Evolutionary conservation across 2,888 invertebrate species (phyloP).

Genomic region (Ypsolopha sequella): DNA sequence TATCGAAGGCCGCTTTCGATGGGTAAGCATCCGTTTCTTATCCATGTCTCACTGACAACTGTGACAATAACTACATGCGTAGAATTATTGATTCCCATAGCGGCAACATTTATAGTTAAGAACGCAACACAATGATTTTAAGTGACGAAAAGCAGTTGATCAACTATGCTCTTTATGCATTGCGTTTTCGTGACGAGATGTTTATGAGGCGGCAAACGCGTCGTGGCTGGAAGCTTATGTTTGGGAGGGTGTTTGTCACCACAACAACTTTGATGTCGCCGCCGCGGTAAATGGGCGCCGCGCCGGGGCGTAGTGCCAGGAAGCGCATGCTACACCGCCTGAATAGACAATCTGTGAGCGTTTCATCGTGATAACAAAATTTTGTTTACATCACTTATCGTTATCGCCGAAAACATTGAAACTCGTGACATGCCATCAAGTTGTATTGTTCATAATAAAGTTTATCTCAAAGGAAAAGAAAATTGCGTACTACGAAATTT

Average conservation of each 20-base stretch:
- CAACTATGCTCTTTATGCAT: too few species aligned
- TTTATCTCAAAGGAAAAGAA: neutral
- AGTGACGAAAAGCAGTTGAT: conserved; percentile 9
- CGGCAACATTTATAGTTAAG: neutral
- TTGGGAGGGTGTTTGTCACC: conserved; percentile 18
- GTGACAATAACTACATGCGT: conserved; percentile 19
- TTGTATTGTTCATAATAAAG: neutral
- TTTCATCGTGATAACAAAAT: conserved; percentile 15
- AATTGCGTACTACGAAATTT: neutral
- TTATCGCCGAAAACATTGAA: neutral
- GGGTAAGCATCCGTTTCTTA: conserved; percentile 31
- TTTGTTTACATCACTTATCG: neutral
- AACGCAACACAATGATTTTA: conserved; percentile 25
- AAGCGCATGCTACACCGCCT: conserved; percentile 27
- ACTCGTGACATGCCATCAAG: neutral
- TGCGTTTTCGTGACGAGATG: conserved; percentile 10
- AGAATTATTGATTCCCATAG: conserved; percentile 34
- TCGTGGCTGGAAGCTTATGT: conserved; percentile 11
- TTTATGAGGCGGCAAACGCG: conserved; percentile 7
- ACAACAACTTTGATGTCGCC: conserved; percentile 5
- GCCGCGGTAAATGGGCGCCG: conserved; percentile 31
- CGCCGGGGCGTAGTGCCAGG: conserved; percentile 27
- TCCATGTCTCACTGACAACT: neutral
- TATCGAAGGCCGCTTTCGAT: conserved; percentile 37
- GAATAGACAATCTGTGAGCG: conserved; percentile 38